Evolutionary conservation across 2,113 vertebrate genomes (phyloP), one percentile per base, ranked within the genome.

Genomic region (Hystrix brachyura): DNA sequence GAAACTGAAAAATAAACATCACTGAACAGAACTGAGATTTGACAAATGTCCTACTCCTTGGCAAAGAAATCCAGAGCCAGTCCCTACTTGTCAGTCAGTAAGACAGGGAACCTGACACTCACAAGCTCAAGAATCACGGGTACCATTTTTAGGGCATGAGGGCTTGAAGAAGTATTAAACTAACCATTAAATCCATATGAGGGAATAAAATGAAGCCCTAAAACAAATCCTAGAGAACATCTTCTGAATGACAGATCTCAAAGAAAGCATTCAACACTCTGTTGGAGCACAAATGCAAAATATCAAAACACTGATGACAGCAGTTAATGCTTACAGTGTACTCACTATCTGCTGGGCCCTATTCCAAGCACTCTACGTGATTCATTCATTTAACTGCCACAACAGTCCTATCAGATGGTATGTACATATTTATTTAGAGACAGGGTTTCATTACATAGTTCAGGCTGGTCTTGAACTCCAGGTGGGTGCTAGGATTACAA

Each of bases 1-100:
- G 25, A 93, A 96, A 97, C 27, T 43, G 71, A 94, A 97, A 97
- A 96, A 78, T 83, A 95, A 94, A 90, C 48, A 88, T 76, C 62
- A 71, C 38, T 48, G 76, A 95, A 86, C 43, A 21, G 83, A 96
- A 90, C 17, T 82, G 84, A 84, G 89, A 71, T 87, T 8, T 84
- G 91, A 96, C 91, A 95, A 91, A 93, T 62, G 55, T 90, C 78
- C 95, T 90, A 85, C 34, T 96, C 93, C 69, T 9, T 65, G 72
- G 79, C 46, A 93, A 93, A 71, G 79, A 89, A 80, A 96, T 32
- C 0, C 60, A 57, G 69, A 94, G 78, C 59, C 88, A 84, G 76
- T 87, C 91, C 69, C n/a, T 88, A 59, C 46, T 89, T 18, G 80
- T 69, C 62, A 43, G 55, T 38, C n/a, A 34, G 32, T 8, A 48